Evolutionary conservation across 2,888 invertebrate genomes (phyloP), one percentile per base, ranked within the genome.

Genomic region (Boloria euphrosyne): DNA sequence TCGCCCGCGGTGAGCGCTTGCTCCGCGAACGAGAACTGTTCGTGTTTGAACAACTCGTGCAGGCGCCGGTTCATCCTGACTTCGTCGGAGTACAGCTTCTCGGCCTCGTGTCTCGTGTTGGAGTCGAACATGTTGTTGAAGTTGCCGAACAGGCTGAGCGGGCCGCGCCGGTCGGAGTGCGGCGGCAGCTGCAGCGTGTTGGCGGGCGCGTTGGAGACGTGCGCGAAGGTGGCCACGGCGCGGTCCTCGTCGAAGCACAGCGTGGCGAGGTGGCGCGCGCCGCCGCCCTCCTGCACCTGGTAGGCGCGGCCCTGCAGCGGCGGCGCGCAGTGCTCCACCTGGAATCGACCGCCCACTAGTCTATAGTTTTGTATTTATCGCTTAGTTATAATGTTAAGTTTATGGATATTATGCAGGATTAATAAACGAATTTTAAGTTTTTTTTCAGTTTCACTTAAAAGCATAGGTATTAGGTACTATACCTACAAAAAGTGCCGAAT

Each of bases 61-160:
- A 92, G 78, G 13, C 89, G 80, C n/a, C 81, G 76, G 72, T 79
- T 82, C 71, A 86, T 73, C 16, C 85, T 71, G 31, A 62, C 79
- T 73, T 86, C 87, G 80, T 90, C 88, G 7, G 85, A 78, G 81
- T 82, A 90, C n/a, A 92, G 82, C 1, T 73, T 76, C 72, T 85
- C 86, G 65, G 90, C 89, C 76, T 82, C 86, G 73, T 62, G 76
- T 13, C 89, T 81, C 49, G 85, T 86, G 57, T 69, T 71, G 47
- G 85, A 79, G 81, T 91, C 92, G 81, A 92, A 89, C 91, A 91
- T 89, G 73, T 86, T 85, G 77, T 88, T 85, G 81, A 92, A 88
- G 83, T 89, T 90, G 75, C 90, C 91, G 73, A 92, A 82, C 69
- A 92, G 75, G 69, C 81, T 83, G 72, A 89, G 86, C 73, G 89